Evolutionary conservation across 2,888 invertebrate genomes (phyloP), one percentile per base, ranked within the genome.

Genomic region (Andrena bucephala): DNA sequence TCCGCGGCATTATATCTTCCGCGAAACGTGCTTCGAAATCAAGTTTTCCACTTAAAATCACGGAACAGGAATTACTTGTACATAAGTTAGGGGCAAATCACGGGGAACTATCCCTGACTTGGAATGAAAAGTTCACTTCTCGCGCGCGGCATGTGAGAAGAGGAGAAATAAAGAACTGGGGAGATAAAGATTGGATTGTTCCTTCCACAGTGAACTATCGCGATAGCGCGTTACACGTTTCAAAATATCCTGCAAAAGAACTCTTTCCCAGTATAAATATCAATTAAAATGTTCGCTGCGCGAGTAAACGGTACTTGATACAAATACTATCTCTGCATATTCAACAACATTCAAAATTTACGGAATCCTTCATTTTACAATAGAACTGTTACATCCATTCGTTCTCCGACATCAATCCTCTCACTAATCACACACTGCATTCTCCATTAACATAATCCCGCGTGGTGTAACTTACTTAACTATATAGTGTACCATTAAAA

Each of bases 21-120:
- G 24, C 66, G 65, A 48, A 71, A 80, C 80, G 80, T 80, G 80
- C 80, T 27, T 16, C 78, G 80, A 77, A 80, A 80, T 80, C 80
- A 70, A 80, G 78, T 78, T 80, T 52, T 67, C 78, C 71, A 67
- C 79, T 78, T 80, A 71, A 78, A 80, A 80, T 78, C 66, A 78
- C 78, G 71, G 79, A 71, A 60, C 80, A 67, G 71, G 36, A 78
- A 78, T 80, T 78, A 80, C 78, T 78, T 71, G 79, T 80, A 80
- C 66, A 80, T 80, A 80, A 80, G 70, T 80, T 77, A 80, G 59
- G 42, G 78, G 70, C 50, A 80, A 80, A 80, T 80, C 78, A 70
- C 78, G 70, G 24, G 70, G 52, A 60, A 77, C 59, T 80, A 67
- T 77, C 78, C 48, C 42, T 3, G 13, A 50, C 52, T n/a, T 27